These are phyloP conservation scores for Hylomyscus alleni DNA, from an alignment of 2,797 vertebrate genomes.

Conservation along the genomic window DNA sequence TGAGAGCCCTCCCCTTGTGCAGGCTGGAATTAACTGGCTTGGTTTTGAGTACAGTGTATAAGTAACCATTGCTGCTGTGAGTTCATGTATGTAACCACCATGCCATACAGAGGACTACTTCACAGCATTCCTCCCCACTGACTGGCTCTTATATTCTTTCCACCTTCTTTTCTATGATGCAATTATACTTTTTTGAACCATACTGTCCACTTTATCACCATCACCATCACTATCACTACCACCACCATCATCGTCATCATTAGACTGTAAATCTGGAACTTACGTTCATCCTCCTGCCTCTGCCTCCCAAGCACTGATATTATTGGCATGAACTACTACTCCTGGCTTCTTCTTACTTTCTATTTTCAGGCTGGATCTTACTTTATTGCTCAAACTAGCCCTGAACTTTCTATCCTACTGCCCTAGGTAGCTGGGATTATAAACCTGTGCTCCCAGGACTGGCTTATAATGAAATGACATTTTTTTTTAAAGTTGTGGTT, in stretches of 20 bases:
- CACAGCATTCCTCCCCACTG: background rate
- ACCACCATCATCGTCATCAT: background rate
- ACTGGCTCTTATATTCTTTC: background rate
- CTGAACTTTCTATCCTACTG: background rate
- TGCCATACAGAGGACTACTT: background rate
- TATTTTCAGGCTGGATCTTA: background rate
- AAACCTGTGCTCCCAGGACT: background rate
- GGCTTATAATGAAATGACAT: background rate
- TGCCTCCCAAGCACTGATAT: background rate
- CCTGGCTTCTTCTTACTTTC: background rate
- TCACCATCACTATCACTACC: accelerated
- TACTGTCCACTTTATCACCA: background rate
- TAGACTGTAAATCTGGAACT: background rate
- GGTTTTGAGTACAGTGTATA: background rate
- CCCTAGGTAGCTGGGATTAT: background rate
- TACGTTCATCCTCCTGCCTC: background rate
- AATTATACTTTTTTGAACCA: background rate
- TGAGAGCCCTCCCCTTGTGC: background rate
- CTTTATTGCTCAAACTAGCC: background rate
- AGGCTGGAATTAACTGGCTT: no score
- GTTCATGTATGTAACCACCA: background rate
- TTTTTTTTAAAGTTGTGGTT: conserved; percentile 1
- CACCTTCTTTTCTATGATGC: background rate
- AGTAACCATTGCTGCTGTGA: background rate
- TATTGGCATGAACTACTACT: no score